Base-by-base conservation (phyloP, 2,797 vertebrate species). In the Helicolenus hilgendorfi region DNA sequence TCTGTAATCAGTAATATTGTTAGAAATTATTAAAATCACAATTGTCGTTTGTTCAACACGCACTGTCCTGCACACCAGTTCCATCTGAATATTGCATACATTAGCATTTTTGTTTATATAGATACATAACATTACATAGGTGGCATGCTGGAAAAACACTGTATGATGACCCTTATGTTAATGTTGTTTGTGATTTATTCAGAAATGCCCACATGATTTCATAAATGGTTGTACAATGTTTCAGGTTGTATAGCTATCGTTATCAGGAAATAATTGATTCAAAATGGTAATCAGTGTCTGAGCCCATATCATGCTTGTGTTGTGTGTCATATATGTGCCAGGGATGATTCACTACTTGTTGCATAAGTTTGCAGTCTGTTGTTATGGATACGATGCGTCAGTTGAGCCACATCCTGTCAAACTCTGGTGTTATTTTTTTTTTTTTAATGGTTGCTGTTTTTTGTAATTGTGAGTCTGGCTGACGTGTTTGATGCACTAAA, bases 311-410 rank as follows among this genome's bases (percentile, higher is more conserved):
- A 11, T 2, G 2, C 10, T 38, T 59, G 18, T 70, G 45, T 27
- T 59, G 31, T 70, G 55, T 27, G 24, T 14, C 6, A 41, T 14
- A 20, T 27, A 33, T 49, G 64, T 58, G 41, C 13, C 15, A 58
- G 20, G 35, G 22, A 69, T 72, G 77, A 86, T 8, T 86, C 58
- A 74, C 13, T 5, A 74, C 24, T 7, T 65, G 76, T 83, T 86
- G 68, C 58, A 18, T 29, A 29, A 45, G 41, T 72, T 72, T 67
- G 20, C n/a, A 26, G 14, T 27, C 6, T 31, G 59, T 75, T 58
- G 71, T 56, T 62, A 65, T 62, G 59, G 73, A 63, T 71, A 68
- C 2, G 0, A 10, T 13, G 41, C 8, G 1, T 65, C 67, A 53
- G 24, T 53, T 59, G 1, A 22, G 33, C 20, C 11, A 64, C 45